A percentile compares a stretch with the other conserved stretches of the same genome.
phyloP scores from a whole-genome alignment of 37 sponge, comb jelly and placozoan species.

The Mnemiopsis leidyi region DNA sequence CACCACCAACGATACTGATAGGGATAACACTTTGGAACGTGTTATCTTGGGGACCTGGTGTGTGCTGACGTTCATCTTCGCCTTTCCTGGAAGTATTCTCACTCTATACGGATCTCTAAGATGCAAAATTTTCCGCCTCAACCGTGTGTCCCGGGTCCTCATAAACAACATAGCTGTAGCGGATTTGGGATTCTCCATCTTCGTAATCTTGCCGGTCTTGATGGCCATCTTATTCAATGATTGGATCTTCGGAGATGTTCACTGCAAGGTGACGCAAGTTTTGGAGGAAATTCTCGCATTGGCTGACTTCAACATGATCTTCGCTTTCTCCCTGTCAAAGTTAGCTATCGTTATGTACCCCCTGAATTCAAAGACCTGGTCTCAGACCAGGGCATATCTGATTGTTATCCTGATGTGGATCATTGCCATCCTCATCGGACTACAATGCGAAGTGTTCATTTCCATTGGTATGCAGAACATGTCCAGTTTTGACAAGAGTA shows the following conservation, averaged over 20 bases:
- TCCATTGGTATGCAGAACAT: background rate
- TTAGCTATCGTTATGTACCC: background rate
- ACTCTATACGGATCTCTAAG: background rate
- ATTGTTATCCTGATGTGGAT: background rate
- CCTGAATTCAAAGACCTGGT: background rate
- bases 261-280: background rate
- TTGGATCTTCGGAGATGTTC: background rate
- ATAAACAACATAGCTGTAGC: background rate
- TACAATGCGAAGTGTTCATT: background rate
- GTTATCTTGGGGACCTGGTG: background rate
- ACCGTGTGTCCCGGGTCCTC: background rate
- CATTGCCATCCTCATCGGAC: background rate
- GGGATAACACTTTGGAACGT: background rate
- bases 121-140: background rate
- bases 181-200: background rate
- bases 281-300: background rate
- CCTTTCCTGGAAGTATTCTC: background rate
- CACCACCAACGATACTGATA: background rate
- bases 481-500: background rate
- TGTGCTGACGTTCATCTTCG: background rate
- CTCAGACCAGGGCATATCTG: background rate
- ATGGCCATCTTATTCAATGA: background rate
- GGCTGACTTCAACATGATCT: background rate
- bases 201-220: background rate
- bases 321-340: background rate